Conservation (phyloP, 64 coral and sea anemone species). For the Catalaphyllia jardinei region DNA sequence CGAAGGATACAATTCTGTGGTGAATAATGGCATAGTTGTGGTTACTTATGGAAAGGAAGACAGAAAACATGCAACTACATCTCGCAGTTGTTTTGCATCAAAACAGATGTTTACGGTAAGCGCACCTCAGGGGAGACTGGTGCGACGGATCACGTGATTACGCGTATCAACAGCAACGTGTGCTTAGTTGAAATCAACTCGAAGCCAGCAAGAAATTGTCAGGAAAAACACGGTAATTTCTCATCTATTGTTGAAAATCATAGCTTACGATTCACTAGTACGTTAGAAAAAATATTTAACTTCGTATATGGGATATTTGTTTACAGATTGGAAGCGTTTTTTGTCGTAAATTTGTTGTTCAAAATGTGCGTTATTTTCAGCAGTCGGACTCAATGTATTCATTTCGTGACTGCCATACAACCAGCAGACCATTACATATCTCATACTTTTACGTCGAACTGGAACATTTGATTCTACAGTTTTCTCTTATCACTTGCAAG, state of each 20-base stretch:
- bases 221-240: conserved; percentile 19
- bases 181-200: conserved; percentile 31
- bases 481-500: background rate
- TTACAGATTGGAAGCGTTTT: background rate
- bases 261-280: background rate
- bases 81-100: background rate
- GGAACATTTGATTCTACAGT: background rate
- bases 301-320: background rate
- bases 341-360: background rate
- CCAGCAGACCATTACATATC: background rate
- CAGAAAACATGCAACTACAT: background rate
- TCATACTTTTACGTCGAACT: background rate
- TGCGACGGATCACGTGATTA: conserved; percentile 13
- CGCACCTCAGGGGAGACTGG: conserved; percentile 11
- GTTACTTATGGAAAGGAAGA: background rate
- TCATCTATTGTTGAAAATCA: background rate
- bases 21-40: background rate
- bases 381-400: background rate
- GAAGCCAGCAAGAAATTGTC: background rate
- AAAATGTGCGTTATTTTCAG: conserved; percentile 23
- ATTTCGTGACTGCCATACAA: conserved; percentile 3
- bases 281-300: conserved; percentile 19
- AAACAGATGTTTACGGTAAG: background rate
- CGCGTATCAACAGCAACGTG: conserved; percentile 20
- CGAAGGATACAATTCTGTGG: too few species aligned